Evolutionary conservation across 2,113 vertebrate species (phyloP).

Genomic region (Ginglymostoma cirratum): DNA sequence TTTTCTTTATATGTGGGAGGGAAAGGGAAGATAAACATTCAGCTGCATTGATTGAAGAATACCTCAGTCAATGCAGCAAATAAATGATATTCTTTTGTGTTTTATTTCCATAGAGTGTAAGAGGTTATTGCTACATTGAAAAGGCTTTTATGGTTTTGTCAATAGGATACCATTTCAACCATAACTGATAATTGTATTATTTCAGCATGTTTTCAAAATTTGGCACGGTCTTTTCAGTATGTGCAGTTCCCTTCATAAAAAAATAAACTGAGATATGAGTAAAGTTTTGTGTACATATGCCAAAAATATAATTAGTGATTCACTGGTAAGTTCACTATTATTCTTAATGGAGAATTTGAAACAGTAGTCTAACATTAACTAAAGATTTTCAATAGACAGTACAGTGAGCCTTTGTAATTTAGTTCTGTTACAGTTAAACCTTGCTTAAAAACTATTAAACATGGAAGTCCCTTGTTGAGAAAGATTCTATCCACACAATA

Average conservation of each 20-base stretch:
- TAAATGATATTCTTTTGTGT: constrained; percentile 10
- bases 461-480: background rate
- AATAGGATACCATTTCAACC: background rate
- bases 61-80: background rate
- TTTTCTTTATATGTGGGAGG: constrained; percentile 2
- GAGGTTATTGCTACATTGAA: background rate
- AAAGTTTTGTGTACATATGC: background rate
- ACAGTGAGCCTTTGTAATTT: background rate
- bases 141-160: background rate
- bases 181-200: background rate
- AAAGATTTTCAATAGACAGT: background rate
- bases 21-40: background rate
- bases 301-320: background rate
- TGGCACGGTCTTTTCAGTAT: background rate
- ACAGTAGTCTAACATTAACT: background rate
- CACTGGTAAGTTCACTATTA: background rate
- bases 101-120: background rate
- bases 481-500: background rate
- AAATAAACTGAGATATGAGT: background rate
- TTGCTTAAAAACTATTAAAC: background rate
- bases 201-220: background rate
- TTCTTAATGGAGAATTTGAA: background rate
- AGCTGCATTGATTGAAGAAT: background rate
- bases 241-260: background rate
- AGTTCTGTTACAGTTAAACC: background rate